A percentile compares a stretch with the other conserved stretches of the same genome.
Conservation (phyloP, 2,113 vertebrate genomes). For the Coracopsis vasa region DNA sequence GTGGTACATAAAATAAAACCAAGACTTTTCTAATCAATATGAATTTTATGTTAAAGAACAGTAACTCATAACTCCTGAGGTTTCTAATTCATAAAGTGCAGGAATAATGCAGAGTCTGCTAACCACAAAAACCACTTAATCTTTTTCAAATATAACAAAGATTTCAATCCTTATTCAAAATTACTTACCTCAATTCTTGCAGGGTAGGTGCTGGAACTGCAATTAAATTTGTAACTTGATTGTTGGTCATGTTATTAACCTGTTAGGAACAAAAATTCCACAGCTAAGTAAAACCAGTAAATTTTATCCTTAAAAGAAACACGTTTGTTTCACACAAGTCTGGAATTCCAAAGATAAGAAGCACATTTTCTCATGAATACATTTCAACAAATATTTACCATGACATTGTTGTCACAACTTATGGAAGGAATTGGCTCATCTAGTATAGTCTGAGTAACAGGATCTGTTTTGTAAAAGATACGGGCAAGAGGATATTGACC, state of each 20-base stretch:
- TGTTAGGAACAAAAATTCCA: conserved; percentile 16
- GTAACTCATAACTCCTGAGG: neutral
- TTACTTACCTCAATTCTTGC: conserved; percentile 20
- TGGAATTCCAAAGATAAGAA: neutral
- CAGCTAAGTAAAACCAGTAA: neutral
- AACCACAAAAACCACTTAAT: neutral
- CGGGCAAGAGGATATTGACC: neutral
- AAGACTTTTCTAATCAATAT: neutral
- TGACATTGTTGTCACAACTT: neutral
- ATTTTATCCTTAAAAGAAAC: neutral
- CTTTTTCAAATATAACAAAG: neutral
- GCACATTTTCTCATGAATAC: neutral
- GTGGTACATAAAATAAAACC: neutral
- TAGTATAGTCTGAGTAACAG: neutral
- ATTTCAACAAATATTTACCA: neutral
- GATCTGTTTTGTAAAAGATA: neutral
- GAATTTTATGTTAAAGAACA: neutral
- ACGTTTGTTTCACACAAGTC: neutral
- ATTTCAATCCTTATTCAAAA: neutral
- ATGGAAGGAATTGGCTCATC: neutral
- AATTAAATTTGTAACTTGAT: neutral
- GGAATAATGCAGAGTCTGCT: neutral
- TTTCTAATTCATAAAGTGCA: neutral
- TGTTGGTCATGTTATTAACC: conserved; percentile 25
- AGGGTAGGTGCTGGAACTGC: neutral